Conservation (phyloP, 1,140 invertebrate genomes). For the Papilio dardanus region DNA sequence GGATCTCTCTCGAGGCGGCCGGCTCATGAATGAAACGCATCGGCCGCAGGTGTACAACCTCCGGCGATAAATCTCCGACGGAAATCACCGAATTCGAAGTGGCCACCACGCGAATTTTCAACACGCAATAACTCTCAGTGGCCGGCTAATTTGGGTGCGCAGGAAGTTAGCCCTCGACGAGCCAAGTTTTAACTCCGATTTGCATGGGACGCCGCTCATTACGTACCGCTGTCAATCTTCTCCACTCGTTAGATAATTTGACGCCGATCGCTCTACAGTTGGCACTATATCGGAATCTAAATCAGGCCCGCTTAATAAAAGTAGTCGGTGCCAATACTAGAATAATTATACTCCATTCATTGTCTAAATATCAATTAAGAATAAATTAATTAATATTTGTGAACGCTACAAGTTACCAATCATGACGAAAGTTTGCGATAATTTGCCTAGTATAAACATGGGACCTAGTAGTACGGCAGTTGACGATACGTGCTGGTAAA, state of each 20-base stretch:
- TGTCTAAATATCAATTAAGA: background rate
- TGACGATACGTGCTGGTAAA: background rate
- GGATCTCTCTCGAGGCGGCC: slow-evolving; percentile 73
- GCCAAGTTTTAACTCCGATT: slow-evolving; percentile 54
- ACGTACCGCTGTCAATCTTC: slow-evolving; percentile 47
- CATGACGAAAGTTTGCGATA: background rate
- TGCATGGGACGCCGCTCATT: slow-evolving; percentile 39
- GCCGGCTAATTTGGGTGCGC: slow-evolving; percentile 60
- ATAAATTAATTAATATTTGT: background rate
- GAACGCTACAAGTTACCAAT: background rate
- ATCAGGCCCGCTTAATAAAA: slow-evolving; percentile 67
- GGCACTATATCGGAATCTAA: slow-evolving; percentile 73
- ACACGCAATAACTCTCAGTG: slow-evolving; percentile 77
- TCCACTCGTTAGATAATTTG: slow-evolving; percentile 51
- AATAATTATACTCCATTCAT: slow-evolving; percentile 56
- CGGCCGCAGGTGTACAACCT: slow-evolving; percentile 75
- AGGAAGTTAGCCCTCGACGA: slow-evolving; percentile 64
- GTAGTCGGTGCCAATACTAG: slow-evolving; percentile 71
- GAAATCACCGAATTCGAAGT: slow-evolving; percentile 63
- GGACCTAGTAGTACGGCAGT: background rate
- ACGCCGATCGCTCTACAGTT: slow-evolving; percentile 70
- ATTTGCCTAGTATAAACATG: background rate
- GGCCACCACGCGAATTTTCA: slow-evolving; percentile 62
- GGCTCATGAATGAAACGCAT: slow-evolving; percentile 76
- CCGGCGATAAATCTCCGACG: slow-evolving; percentile 62